Evolutionary conservation across 2,113 vertebrate genomes (phyloP).

Genomic region (Notothenia coriiceps): DNA sequence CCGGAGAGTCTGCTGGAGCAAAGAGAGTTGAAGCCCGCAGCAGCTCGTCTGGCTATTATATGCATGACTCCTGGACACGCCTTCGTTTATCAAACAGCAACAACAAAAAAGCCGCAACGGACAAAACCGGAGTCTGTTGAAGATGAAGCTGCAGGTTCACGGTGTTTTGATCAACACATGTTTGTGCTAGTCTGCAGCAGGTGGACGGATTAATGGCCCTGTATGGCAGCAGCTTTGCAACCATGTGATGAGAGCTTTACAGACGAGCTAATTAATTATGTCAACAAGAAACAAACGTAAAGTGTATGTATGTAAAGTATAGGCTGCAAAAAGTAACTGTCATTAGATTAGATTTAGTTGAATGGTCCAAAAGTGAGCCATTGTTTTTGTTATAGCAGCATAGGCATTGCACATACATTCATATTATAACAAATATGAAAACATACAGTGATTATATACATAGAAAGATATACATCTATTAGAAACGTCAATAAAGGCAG

Average conservation of each 20-base stretch:
- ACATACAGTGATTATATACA: too few relatives aligned
- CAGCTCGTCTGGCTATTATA: slow-evolving; percentile 14
- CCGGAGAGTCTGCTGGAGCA: slow-evolving; percentile 23
- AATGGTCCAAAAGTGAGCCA: too few relatives aligned
- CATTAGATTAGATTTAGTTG: too few relatives aligned
- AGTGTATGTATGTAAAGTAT: too few relatives aligned
- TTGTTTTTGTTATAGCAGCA: too few relatives aligned
- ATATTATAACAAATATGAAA: too few relatives aligned
- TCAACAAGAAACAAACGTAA: neutral
- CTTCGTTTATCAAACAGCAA: slow-evolving; percentile 1
- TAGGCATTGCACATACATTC: too few relatives aligned
- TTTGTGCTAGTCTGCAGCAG: neutral
- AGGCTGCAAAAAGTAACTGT: too few relatives aligned
- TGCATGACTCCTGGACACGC: slow-evolving; percentile 58
- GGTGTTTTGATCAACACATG: neutral
- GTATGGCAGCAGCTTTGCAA: slow-evolving; percentile 59
- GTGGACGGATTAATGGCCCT: slow-evolving; percentile 53
- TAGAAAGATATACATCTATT: too few relatives aligned
- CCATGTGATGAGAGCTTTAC: slow-evolving; percentile 73
- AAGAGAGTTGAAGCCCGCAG: slow-evolving; percentile 5
- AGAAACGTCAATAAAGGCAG: too few relatives aligned
- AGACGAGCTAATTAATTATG: slow-evolving; percentile 47
- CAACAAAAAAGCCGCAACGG: neutral
- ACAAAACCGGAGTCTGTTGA: neutral
- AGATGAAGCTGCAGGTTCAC: neutral